Percentiles rank a stretch among this genome's conserved stretches.
phyloP scores from a whole-genome alignment of 2,888 invertebrate species.

The Diplazon laetatorius region DNA sequence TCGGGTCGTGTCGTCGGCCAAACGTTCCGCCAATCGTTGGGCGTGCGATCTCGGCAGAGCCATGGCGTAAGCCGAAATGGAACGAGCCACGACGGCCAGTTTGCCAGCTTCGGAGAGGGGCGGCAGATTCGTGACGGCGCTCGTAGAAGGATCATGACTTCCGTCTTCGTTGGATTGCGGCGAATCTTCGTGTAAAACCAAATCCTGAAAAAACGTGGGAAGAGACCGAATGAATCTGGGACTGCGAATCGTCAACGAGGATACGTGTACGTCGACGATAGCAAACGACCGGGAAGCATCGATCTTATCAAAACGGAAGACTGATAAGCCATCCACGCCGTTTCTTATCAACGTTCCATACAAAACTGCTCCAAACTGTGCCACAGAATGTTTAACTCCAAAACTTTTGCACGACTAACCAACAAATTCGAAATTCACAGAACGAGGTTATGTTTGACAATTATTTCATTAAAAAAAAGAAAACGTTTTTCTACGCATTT shows the following conservation, averaged over 20 bases:
- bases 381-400: too few species aligned
- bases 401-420: too few species aligned
- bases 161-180: conserved; percentile 83
- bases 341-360: too few species aligned
- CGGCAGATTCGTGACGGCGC: conserved; percentile 78
- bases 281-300: too few species aligned
- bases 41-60: conserved; percentile 91
- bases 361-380: too few species aligned
- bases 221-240: neutral
- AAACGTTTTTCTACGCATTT: conserved; percentile 34
- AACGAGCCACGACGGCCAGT: conserved; percentile 92
- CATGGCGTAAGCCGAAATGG: conserved; percentile 93
- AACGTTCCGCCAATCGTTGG: conserved; percentile 90
- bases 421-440: too few species aligned
- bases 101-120: conserved; percentile 82
- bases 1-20: conserved; percentile 92
- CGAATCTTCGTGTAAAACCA: conserved; percentile 80
- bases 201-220: conserved; percentile 71
- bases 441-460: too few species aligned
- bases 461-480: neutral
- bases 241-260: conserved; percentile 44
- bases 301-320: too few species aligned
- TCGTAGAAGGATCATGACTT: conserved; percentile 82
- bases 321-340: too few species aligned
- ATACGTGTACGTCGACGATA: too few species aligned